Conservation (phyloP, 2,113 vertebrate genomes). For the Herpailurus yagouaroundi region DNA sequence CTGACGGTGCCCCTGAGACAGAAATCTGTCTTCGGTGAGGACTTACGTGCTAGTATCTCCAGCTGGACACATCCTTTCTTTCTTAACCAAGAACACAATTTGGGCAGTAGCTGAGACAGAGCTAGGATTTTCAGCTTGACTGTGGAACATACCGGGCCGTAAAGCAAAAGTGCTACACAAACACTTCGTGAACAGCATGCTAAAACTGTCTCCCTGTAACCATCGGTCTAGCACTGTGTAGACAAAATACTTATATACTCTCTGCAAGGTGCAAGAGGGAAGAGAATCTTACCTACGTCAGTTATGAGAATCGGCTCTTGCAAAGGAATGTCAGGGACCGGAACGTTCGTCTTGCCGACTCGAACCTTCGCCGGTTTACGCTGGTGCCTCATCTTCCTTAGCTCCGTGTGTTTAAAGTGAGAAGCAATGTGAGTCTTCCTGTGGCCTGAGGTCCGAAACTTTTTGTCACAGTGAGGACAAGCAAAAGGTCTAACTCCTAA, state of each 20-base stretch:
- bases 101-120: background rate
- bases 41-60: fast-evolving
- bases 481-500: constrained; percentile 96
- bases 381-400: constrained; percentile 94
- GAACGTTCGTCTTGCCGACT: constrained; percentile 90
- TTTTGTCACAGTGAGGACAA: constrained; percentile 99
- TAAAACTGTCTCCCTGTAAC: too few relatives aligned
- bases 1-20: fast-evolving
- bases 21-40: background rate
- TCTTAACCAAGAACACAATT: background rate
- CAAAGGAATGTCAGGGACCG: constrained; percentile 94
- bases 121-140: background rate
- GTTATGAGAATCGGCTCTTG: constrained; percentile 99
- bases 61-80: background rate
- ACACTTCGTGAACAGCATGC: fast-evolving
- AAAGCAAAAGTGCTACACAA: background rate
- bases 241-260: too few relatives aligned
- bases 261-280: background rate
- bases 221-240: too few relatives aligned
- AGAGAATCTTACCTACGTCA: constrained; percentile 90
- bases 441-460: constrained; percentile 97
- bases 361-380: constrained; percentile 93
- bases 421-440: constrained; percentile 98
- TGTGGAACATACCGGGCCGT: background rate
- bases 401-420: constrained; percentile 95